Evolutionary conservation across 2,888 invertebrate genomes (phyloP).

Genomic region (Nebria salina): DNA sequence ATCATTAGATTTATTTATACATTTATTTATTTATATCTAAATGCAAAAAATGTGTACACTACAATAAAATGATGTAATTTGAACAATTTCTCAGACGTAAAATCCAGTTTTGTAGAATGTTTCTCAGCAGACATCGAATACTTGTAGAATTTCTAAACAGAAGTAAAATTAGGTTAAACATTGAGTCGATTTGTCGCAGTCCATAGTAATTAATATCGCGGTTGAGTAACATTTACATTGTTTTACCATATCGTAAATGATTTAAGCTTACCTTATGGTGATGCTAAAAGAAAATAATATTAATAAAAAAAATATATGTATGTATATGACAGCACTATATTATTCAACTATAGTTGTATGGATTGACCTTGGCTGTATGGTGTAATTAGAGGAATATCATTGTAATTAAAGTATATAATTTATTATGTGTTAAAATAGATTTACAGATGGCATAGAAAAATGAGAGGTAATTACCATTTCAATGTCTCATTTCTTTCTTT

Average conservation of each 20-base stretch:
- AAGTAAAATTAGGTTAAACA: slow-evolving; percentile 11
- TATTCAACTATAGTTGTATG: background rate
- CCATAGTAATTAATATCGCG: slow-evolving; percentile 17
- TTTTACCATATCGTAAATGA: background rate
- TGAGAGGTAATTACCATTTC: slow-evolving; percentile 34
- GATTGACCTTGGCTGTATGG: slow-evolving; percentile 29
- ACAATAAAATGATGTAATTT: background rate
- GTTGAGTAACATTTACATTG: background rate
- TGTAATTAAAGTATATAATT: slow-evolving; percentile 41
- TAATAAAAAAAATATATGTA: background rate
- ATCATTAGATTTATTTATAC: no score
- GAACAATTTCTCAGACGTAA: background rate
- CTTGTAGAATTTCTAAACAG: slow-evolving; percentile 12
- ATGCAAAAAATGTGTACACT: background rate
- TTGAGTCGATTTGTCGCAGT: slow-evolving; percentile 9
- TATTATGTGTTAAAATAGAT: slow-evolving; percentile 46
- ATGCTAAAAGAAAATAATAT: slow-evolving; percentile 5
- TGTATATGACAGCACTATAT: background rate
- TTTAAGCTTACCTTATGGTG: background rate
- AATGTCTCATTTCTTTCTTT: slow-evolving; percentile 28
- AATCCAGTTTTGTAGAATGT: slow-evolving; percentile 16
- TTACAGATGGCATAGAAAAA: slow-evolving; percentile 42
- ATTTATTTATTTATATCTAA: no score
- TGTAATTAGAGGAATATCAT: slow-evolving; percentile 43
- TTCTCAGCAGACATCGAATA: background rate